These are phyloP conservation scores for Thecocarcelia acutangulata DNA, from an alignment of 2,888 invertebrate genomes.

Conservation along the genomic window DNA sequence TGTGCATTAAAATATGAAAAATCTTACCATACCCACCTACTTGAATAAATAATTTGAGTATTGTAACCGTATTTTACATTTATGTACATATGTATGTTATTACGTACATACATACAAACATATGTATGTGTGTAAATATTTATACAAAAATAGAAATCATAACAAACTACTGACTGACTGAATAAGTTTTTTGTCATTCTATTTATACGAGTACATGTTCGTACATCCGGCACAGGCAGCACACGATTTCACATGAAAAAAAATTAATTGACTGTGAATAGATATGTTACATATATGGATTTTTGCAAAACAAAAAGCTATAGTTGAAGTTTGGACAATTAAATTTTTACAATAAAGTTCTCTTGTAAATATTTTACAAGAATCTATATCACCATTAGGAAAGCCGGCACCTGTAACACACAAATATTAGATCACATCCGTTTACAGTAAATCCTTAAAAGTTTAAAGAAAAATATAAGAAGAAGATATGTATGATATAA, in stretches of 20 bases:
- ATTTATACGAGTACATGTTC: slow-evolving; percentile 11
- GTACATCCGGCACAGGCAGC: slow-evolving; percentile 8
- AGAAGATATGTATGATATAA: too few species aligned
- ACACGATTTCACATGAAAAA: slow-evolving; percentile 1
- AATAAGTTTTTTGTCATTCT: slow-evolving; percentile 14
- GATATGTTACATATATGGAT: not conserved
- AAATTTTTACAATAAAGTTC: too few species aligned
- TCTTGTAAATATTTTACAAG: too few species aligned
- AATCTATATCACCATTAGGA: too few species aligned
- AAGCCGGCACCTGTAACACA: too few species aligned
- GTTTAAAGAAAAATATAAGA: too few species aligned
- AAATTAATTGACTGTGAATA: slow-evolving; percentile 45
- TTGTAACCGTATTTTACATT: slow-evolving; percentile 22
- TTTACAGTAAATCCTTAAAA: too few species aligned
- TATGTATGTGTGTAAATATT: too few species aligned
- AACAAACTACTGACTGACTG: slow-evolving; percentile 59
- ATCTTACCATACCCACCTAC: not conserved
- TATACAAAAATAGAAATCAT: slow-evolving; percentile 22
- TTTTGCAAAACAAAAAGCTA: too few species aligned
- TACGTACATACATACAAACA: too few species aligned
- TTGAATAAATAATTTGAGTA: not conserved
- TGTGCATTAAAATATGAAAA: slow-evolving; percentile 48
- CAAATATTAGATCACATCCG: too few species aligned
- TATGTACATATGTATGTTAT: not conserved
- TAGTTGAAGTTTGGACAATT: too few species aligned